Conservation (phyloP, 2,888 invertebrate species). For the Drosophila paucipuncta region DNA sequence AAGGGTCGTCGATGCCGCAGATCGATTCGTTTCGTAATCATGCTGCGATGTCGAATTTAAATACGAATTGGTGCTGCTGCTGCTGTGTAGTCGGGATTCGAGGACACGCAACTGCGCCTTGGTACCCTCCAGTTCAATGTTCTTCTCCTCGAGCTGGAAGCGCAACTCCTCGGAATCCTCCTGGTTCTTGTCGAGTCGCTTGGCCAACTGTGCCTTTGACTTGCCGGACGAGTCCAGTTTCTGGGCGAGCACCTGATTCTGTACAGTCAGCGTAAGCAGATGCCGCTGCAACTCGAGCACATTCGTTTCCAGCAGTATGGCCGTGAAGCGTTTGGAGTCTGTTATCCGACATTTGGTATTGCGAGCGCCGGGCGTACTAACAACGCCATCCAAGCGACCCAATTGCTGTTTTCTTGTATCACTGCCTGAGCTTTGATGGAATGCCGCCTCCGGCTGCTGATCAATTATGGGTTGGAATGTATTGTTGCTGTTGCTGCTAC, state of each 20-base stretch:
- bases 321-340: slow-evolving; percentile 91
- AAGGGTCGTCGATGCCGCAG: slow-evolving; percentile 82
- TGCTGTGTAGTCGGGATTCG: slow-evolving; percentile 86
- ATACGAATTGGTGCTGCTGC: slow-evolving; percentile 85
- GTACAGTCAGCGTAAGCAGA: slow-evolving; percentile 92
- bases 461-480: slow-evolving; percentile 5
- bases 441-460: slow-evolving; percentile 72
- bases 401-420: slow-evolving; percentile 82
- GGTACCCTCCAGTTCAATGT: slow-evolving; percentile 93
- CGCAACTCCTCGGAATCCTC: slow-evolving; percentile 93
- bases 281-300: slow-evolving; percentile 93
- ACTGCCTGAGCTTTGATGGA: slow-evolving; percentile 83
- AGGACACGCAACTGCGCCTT: slow-evolving; percentile 91
- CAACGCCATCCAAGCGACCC: slow-evolving; percentile 89
- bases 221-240: slow-evolving; percentile 90
- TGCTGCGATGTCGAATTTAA: slow-evolving; percentile 81
- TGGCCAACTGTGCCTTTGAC: slow-evolving; percentile 88
- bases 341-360: slow-evolving; percentile 89
- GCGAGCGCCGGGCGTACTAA: slow-evolving; percentile 88
- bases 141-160: slow-evolving; percentile 93
- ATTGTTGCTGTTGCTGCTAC: slow-evolving; percentile 53
- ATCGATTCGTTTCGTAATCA: slow-evolving; percentile 83
- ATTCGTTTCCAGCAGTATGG: slow-evolving; percentile 93
- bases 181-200: slow-evolving; percentile 90
- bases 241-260: slow-evolving; percentile 92